Evolutionary conservation across 2,113 vertebrate genomes (phyloP), one percentile per base, ranked within the genome.

Genomic region (Vidua macroura): DNA sequence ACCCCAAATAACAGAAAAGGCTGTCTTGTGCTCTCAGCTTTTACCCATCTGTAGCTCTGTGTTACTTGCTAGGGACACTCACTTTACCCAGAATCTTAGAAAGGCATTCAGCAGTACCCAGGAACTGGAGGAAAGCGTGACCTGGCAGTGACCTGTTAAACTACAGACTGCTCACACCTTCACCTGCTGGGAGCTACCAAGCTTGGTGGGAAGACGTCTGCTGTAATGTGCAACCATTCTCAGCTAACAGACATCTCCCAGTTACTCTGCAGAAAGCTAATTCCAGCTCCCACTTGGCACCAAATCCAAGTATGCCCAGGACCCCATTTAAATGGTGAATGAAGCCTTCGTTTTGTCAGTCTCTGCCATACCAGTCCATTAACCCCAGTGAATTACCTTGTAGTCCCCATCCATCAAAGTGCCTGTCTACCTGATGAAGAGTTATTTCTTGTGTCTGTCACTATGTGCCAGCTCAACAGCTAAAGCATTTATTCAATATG

Each of bases 401-500:
- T 33, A 73, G 59, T 48, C 20, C 30, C 74, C 53, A 91, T 96
- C 90, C 69, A 84, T 96, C 93, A 95, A 88, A 79, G 48, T 88
- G 66, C 52, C 88, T 68, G 33, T 31, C n/a, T 59, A 83, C 83
- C 70, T 76, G 85, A 95, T 55, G 56, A 93, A 83, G 79, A 91
- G 73, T 86, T 94, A 96, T 92, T 95, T 83, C 90, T 86, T 30
- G 11, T 8, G 69, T 75, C 73, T 95, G 86, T 90, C 90, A 59
- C 83, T 73, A 13, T 21, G 33, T 82, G 76, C 73, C 90, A 93
- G 80, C 73, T 94, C 80, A 60, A 75, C 1, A 1, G 73, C 80
- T 86, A 94, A 68, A 95, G 55, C 79, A 73, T 83, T 95, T 91
- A 90, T 92, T 83, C 76, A 59, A 8, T 93, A 55, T 75, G 76